Conservation (phyloP, 2,888 invertebrate genomes). For the Dryadula phaetusa region DNA sequence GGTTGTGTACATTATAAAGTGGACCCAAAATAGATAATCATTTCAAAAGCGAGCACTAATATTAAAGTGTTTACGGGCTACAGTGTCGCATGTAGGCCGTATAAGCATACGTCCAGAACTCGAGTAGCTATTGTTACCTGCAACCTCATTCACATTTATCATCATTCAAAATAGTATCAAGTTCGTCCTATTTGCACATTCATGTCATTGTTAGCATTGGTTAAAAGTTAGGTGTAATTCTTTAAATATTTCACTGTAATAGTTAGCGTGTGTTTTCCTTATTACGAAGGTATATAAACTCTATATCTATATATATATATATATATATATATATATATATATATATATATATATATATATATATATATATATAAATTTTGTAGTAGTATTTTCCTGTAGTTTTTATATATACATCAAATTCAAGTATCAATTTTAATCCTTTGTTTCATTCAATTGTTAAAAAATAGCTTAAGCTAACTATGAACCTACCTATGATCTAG, state of each 20-base stretch:
- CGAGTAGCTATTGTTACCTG: slow-evolving; percentile 35
- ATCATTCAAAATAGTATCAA: slow-evolving; percentile 14
- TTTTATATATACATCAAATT: too few species aligned
- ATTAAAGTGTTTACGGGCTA: slow-evolving; percentile 22
- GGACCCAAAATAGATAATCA: slow-evolving; percentile 32
- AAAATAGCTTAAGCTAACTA: too few species aligned
- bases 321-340: too few species aligned
- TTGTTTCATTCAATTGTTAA: too few species aligned
- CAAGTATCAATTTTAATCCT: too few species aligned
- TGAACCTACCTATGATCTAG: too few species aligned
- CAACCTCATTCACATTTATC: slow-evolving; percentile 32
- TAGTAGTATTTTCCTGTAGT: too few species aligned
- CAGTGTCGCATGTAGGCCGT: slow-evolving; percentile 16
- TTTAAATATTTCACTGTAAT: neutral
- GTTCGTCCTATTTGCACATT: slow-evolving; percentile 29
- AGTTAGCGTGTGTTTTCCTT: too few species aligned
- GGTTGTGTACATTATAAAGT: slow-evolving; percentile 20
- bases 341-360: too few species aligned
- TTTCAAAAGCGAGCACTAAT: slow-evolving; percentile 26
- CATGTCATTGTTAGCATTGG: slow-evolving; percentile 5
- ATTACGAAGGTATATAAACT: too few species aligned
- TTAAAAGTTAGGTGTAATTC: neutral
- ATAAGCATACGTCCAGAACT: slow-evolving; percentile 24
- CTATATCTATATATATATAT: too few species aligned
- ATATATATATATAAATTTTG: too few species aligned